phyloP scores from a whole-genome alignment of 2,113 vertebrate genomes.

The Potamarius usumacintae region DNA sequence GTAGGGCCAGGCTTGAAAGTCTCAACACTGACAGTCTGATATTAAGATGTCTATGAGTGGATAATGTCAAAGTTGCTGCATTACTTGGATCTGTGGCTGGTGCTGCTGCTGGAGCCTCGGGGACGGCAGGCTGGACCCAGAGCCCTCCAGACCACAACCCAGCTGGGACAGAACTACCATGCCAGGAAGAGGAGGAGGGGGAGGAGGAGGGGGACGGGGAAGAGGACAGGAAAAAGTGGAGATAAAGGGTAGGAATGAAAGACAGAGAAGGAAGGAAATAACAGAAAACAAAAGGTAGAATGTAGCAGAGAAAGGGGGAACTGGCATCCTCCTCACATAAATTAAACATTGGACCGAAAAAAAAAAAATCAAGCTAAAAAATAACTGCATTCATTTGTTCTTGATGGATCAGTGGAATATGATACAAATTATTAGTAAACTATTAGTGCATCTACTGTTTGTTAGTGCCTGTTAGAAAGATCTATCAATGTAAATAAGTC shows the following conservation, averaged over 20 bases:
- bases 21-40: conserved; percentile 32
- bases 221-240: conserved; percentile 58
- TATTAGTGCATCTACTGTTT: conserved; percentile 47
- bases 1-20: not conserved
- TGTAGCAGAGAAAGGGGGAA: conserved; percentile 73
- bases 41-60: conserved; percentile 64
- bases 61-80: conserved; percentile 84
- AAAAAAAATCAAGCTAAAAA: conserved; percentile 15
- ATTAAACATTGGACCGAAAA: conserved; percentile 59
- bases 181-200: conserved; percentile 62
- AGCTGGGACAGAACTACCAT: conserved; percentile 93
- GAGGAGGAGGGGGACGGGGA: conserved; percentile 53
- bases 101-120: conserved; percentile 93
- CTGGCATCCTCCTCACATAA: conserved; percentile 72
- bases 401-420: conserved; percentile 22
- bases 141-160: conserved; percentile 94
- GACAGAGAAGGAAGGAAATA: conserved; percentile 56
- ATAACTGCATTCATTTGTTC: not conserved
- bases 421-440: conserved; percentile 29
- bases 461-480: conserved; percentile 48
- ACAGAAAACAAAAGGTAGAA: conserved; percentile 66
- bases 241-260: conserved; percentile 27
- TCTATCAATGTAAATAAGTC: conserved; percentile 24
- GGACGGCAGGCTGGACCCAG: conserved; percentile 89
- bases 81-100: conserved; percentile 98